Conservation (phyloP, 2,888 invertebrate species). For the Lacanobia wlatinum region DNA sequence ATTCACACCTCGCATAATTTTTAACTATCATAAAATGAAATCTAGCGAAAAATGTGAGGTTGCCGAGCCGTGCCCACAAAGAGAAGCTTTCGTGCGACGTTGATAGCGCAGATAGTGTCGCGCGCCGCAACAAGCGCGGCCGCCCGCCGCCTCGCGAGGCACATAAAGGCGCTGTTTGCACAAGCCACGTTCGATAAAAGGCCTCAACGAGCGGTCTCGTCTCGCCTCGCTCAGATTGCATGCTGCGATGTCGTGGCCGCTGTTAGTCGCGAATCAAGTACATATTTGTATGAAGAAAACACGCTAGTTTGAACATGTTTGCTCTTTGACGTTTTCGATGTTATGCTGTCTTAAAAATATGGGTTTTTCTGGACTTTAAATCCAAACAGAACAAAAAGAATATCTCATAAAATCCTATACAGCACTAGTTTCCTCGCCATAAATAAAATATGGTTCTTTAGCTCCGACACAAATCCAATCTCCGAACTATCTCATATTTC, state of each 20-base stretch:
- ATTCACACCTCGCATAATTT: slow-evolving; percentile 5
- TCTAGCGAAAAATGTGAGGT: slow-evolving; percentile 18
- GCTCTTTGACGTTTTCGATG: background rate
- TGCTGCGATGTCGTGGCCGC: slow-evolving; percentile 4
- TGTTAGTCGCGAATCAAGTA: slow-evolving; percentile 14
- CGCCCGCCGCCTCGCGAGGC: slow-evolving; percentile 2
- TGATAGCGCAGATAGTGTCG: slow-evolving; percentile 42
- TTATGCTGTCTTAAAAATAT: background rate
- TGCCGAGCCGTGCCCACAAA: slow-evolving; percentile 18
- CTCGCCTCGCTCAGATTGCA: slow-evolving; percentile 37
- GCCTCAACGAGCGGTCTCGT: slow-evolving; percentile 35
- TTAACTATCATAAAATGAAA: slow-evolving; percentile 43
- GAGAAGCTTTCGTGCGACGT: slow-evolving; percentile 37
- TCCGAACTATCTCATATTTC: slow-evolving; percentile 8
- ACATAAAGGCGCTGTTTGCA: slow-evolving; percentile 56
- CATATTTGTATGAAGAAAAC: slow-evolving; percentile 14
- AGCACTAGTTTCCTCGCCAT: background rate
- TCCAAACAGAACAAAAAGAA: too few relatives aligned
- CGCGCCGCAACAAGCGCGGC: slow-evolving; percentile 12
- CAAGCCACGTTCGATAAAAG: slow-evolving; percentile 48
- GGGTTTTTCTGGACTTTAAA: background rate
- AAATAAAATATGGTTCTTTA: slow-evolving; percentile 1
- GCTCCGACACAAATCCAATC: slow-evolving; percentile 17
- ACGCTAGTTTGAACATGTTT: background rate
- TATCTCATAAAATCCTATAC: too few relatives aligned